These are phyloP conservation scores for Kradibia gibbosae DNA, from an alignment of 1,140 invertebrate genomes.

Conservation along the genomic window DNA sequence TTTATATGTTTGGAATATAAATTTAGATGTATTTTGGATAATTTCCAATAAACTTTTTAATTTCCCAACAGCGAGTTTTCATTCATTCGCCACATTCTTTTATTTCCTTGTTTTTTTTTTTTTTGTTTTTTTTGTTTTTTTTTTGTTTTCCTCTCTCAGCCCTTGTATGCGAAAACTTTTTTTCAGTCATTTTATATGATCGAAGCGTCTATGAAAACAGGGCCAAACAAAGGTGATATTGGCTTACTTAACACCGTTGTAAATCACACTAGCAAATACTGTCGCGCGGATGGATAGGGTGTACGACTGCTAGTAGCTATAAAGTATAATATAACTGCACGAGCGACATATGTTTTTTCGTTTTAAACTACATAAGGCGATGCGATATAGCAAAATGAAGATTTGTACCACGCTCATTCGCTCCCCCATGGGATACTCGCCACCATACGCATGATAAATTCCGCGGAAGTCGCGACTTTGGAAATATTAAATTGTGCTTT, in stretches of 20 bases:
- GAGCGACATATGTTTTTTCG: slow-evolving; percentile 70
- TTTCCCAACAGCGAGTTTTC: too few relatives aligned
- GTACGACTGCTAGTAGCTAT: slow-evolving; percentile 61
- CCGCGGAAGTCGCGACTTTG: slow-evolving; percentile 19
- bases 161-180: too few relatives aligned
- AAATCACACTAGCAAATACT: slow-evolving; percentile 71
- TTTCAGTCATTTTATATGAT: not conserved
- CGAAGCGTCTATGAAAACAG: slow-evolving; percentile 15
- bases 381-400: slow-evolving; percentile 63
- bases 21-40: too few relatives aligned
- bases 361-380: slow-evolving; percentile 53
- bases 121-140: too few relatives aligned
- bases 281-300: slow-evolving; percentile 62
- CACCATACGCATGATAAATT: slow-evolving; percentile 13
- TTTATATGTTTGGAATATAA: too few relatives aligned
- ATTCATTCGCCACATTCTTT: too few relatives aligned
- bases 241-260: slow-evolving; percentile 69
- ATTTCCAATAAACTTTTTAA: too few relatives aligned
- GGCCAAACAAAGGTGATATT: slow-evolving; percentile 57
- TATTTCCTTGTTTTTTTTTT: too few relatives aligned
- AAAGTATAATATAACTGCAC: slow-evolving; percentile 73
- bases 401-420: slow-evolving; percentile 64
- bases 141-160: too few relatives aligned
- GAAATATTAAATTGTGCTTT: slow-evolving; percentile 42
- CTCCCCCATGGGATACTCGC: slow-evolving; percentile 55